These are phyloP conservation scores for Diloba caeruleocephala DNA, from an alignment of 2,888 invertebrate genomes.

Conservation along the genomic window DNA sequence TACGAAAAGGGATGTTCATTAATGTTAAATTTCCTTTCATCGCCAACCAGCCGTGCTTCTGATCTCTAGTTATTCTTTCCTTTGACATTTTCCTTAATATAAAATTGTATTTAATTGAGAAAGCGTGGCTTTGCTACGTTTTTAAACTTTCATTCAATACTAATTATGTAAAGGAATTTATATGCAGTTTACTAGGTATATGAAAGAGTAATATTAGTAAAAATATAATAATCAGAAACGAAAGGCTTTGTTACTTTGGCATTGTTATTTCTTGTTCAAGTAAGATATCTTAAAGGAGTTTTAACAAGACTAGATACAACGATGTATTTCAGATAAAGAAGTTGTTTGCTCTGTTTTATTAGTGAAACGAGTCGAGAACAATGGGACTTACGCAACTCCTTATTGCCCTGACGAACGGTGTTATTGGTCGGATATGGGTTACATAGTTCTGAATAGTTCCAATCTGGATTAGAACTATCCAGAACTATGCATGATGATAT, in stretches of 20 bases:
- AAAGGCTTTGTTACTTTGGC: too few relatives aligned
- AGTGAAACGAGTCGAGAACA: conserved; percentile 47
- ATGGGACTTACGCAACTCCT: conserved; percentile 47
- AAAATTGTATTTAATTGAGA: conserved; percentile 49
- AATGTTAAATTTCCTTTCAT: conserved; percentile 63
- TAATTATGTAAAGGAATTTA: conserved; percentile 32
- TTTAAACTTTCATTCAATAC: conserved; percentile 32
- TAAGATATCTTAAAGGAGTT: conserved; percentile 17
- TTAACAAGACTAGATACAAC: conserved; percentile 24
- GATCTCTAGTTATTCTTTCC: conserved; percentile 44
- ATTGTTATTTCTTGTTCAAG: conserved; percentile 14
- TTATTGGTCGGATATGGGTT: conserved; percentile 24
- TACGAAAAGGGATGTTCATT: conserved; percentile 61
- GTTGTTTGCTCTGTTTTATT: conserved; percentile 45
- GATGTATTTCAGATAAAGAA: conserved; percentile 36
- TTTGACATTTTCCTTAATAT: conserved; percentile 57
- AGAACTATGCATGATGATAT: too few relatives aligned
- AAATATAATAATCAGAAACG: too few relatives aligned
- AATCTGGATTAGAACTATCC: too few relatives aligned
- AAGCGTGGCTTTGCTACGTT: conserved; percentile 40
- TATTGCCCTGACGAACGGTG: conserved; percentile 26
- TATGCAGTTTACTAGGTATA: conserved; percentile 26
- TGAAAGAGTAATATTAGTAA: conserved; percentile 3
- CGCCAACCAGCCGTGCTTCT: conserved; percentile 54
- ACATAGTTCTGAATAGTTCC: conserved; percentile 15